These are phyloP conservation scores for Phaonia tiefii DNA, from an alignment of 2,888 invertebrate species.

Conservation along the genomic window DNA sequence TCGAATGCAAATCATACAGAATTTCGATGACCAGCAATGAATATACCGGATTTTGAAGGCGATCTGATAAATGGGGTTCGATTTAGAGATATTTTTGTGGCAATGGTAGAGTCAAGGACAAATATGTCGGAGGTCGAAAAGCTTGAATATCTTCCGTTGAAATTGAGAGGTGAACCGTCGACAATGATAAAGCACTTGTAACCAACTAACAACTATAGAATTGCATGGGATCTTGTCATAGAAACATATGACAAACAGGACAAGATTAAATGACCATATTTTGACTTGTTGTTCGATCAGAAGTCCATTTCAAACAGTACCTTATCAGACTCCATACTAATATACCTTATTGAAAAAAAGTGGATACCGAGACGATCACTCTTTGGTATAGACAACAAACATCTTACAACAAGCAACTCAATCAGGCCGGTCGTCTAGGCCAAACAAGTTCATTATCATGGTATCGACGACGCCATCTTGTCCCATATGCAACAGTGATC, in stretches of 20 bases:
- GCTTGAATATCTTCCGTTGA: slow-evolving; percentile 59
- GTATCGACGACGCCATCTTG: slow-evolving; percentile 39
- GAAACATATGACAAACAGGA: slow-evolving; percentile 61
- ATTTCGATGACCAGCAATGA: too few species aligned
- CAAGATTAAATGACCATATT: slow-evolving; percentile 48
- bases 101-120: slow-evolving; percentile 42
- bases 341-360: slow-evolving; percentile 57
- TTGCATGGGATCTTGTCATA: slow-evolving; percentile 58
- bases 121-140: slow-evolving; percentile 49
- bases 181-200: slow-evolving; percentile 58
- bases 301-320: slow-evolving; percentile 33
- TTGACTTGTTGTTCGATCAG: slow-evolving; percentile 50
- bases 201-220: slow-evolving; percentile 59
- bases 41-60: too few species aligned
- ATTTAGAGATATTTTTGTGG: slow-evolving; percentile 48
- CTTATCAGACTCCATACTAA: slow-evolving; percentile 48
- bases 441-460: neutral
- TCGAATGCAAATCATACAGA: too few species aligned
- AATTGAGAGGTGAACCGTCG: slow-evolving; percentile 56
- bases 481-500: slow-evolving; percentile 31
- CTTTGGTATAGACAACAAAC: slow-evolving; percentile 50
- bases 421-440: neutral
- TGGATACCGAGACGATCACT: slow-evolving; percentile 49
- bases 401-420: slow-evolving; percentile 24
- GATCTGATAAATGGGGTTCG: too few species aligned